Evolutionary conservation across 2,113 vertebrate species (phyloP).

Genomic region (Oceanodroma tethys): DNA sequence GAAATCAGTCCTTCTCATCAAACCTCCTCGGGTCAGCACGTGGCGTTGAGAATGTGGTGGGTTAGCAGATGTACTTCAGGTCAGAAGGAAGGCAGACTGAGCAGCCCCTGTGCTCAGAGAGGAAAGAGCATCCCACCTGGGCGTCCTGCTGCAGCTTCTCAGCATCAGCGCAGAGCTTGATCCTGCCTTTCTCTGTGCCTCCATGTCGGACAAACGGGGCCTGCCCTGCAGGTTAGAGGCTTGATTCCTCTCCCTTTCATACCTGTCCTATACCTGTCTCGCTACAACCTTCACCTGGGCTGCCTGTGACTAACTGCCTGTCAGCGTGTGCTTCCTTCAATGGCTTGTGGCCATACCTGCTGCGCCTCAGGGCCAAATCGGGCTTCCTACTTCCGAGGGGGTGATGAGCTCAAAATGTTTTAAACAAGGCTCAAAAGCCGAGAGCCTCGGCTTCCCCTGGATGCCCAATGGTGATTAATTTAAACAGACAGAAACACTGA

Average conservation of each 20-base stretch:
- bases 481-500: background rate
- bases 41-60: background rate
- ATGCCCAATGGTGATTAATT: background rate
- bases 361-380: background rate
- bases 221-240: background rate
- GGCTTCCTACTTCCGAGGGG: background rate
- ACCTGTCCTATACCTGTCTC: background rate
- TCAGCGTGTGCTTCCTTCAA: accelerated
- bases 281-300: background rate
- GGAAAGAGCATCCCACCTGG: background rate
- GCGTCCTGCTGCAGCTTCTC: background rate
- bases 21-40: slow-evolving; percentile 58
- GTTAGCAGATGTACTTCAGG: background rate
- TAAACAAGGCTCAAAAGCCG: background rate
- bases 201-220: background rate
- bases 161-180: accelerated
- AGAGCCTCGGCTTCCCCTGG: background rate
- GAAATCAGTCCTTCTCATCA: slow-evolving; percentile 69
- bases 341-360: background rate
- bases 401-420: background rate
- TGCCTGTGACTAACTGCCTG: background rate
- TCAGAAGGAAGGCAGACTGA: background rate
- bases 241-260: background rate
- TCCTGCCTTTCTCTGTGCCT: background rate
- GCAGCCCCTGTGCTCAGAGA: background rate